Percentiles rank a stretch among this genome's conserved stretches.
Evolutionary conservation across 2,797 vertebrate genomes (phyloP).

Genomic region (Falco berigora): DNA sequence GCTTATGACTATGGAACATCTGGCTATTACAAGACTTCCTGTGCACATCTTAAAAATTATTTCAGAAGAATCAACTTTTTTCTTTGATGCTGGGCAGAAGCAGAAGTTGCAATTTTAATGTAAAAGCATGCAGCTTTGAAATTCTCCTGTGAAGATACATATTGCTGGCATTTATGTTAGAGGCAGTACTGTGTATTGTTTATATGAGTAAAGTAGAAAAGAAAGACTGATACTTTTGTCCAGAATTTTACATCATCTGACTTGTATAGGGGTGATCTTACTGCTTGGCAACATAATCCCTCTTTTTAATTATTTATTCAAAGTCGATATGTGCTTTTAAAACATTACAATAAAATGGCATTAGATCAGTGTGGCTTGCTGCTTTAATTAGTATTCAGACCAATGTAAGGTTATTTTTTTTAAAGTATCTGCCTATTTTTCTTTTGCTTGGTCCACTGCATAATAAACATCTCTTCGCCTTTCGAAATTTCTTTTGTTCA

Average conservation of each 20-base stretch:
- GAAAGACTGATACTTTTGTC: background rate
- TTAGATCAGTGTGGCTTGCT: background rate
- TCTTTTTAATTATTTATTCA: background rate
- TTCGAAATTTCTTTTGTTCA: slow-evolving; percentile 32
- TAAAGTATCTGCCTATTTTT: background rate
- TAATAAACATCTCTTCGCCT: background rate
- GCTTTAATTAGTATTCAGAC: slow-evolving; percentile 21
- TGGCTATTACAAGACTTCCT: background rate
- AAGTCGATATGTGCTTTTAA: background rate
- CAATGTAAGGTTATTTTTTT: background rate
- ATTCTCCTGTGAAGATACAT: background rate
- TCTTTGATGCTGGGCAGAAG: background rate
- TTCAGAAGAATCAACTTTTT: background rate
- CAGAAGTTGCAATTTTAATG: background rate
- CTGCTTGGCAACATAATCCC: background rate
- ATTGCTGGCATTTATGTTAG: background rate
- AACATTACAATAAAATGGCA: background rate
- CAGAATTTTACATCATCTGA: background rate
- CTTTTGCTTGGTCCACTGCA: background rate
- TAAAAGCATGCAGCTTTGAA: background rate
- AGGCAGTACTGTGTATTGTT: background rate
- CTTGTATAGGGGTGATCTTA: background rate
- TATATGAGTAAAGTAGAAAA: background rate
- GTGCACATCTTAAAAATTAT: background rate
- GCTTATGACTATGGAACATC: background rate